Base-by-base conservation (phyloP, 2,797 vertebrate genomes). In the Pelochelys cantorii region DNA sequence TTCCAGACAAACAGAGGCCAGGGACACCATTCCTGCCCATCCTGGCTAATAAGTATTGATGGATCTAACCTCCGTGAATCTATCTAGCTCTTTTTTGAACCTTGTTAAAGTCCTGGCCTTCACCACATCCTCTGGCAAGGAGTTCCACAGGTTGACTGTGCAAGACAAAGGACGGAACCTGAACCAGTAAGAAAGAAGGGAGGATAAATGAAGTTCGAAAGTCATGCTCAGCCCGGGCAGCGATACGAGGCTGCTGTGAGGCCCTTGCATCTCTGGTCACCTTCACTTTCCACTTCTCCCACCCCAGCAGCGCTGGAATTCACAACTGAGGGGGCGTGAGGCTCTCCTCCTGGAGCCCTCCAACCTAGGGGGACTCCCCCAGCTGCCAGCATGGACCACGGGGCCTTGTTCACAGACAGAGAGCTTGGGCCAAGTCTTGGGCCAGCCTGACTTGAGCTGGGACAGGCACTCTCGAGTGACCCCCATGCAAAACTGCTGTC, bases 381-480 rank as follows among this genome's bases (percentile, higher is more conserved):
- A 7, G 55, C 27, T 90, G 79, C 68, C 88, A n/a, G 52, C 34
- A 29, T 34, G 56, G 10, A 4, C 87, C 57, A 62, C 75, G 27
- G 42, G 42, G 90, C 7, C 2, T 81, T 23, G 11, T 65, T 17
- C 34, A 29, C 7, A 68, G n/a, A 86, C 91, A 59, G 3, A 6
- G n/a, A 55, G 81, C 42, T n/a, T 23, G 22, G 22, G 56, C 9
- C 22, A 22, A n/a, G 65, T 42, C 71, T 14, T 79, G 55, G 37
- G 79, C 54, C 80, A 93, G 92, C 1, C 17, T 31, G 11, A 18
- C 29, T 83, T 25, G 56, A 91, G 59, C 42, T 81, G 25, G 42
- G 42, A 93, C 83, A 10, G 42, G 54, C 52, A 89, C 37, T 9
- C 29, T 42, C 65, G 55, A 85, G 59, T 27, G 87, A 93, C 94